phyloP scores from a whole-genome alignment of 2,113 vertebrate genomes.

The Rhagologus leucostigma region DNA sequence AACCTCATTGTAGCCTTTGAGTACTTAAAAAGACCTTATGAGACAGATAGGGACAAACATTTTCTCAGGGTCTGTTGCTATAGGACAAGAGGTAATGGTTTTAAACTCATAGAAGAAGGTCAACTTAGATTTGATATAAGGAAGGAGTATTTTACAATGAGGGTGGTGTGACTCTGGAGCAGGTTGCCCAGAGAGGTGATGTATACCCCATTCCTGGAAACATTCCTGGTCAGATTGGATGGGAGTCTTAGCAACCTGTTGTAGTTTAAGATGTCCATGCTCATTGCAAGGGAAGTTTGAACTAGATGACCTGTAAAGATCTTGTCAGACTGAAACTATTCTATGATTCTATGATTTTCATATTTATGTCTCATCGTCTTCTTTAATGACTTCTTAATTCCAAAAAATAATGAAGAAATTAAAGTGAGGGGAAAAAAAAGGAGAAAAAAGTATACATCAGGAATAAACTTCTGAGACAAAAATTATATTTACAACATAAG shows the following conservation, averaged over 20 bases:
- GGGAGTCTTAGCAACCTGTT: neutral
- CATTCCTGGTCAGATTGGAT: neutral
- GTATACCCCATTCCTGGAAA: neutral
- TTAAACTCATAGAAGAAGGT: neutral
- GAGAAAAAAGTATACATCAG: neutral
- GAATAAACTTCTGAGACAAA: neutral
- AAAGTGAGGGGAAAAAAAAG: fast-evolving
- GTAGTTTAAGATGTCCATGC: neutral
- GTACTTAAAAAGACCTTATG: neutral
- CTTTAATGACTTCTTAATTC: neutral
- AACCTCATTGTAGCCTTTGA: fast-evolving
- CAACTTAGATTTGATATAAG: neutral
- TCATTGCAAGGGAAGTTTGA: neutral
- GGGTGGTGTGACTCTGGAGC: no score
- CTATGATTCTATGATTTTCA: neutral
- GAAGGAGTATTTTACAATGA: neutral
- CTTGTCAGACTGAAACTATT: neutral
- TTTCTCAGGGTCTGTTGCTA: neutral
- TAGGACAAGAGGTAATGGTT: neutral
- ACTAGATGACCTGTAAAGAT: neutral
- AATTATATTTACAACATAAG: neutral
- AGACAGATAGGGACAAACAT: neutral
- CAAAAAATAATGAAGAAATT: neutral
- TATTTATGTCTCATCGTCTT: neutral
- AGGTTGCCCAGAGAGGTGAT: neutral